Conservation (phyloP, 2,888 invertebrate genomes). For the Drosophila cyrtoloma region DNA sequence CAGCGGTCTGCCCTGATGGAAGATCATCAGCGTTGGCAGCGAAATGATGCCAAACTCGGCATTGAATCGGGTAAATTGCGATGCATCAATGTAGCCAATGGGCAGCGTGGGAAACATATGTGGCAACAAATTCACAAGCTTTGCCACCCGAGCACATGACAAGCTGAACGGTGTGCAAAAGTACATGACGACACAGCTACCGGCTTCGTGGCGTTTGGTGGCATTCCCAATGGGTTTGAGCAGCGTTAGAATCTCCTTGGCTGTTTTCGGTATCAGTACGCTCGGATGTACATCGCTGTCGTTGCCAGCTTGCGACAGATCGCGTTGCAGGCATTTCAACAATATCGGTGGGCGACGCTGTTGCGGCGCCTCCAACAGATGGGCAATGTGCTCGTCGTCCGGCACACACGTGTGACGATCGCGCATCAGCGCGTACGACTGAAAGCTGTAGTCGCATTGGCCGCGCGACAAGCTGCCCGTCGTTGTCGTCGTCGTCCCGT, state of each 20-base stretch:
- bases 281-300: slow-evolving; percentile 13
- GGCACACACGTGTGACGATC: slow-evolving; percentile 72
- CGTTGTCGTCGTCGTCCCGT: slow-evolving; percentile 31
- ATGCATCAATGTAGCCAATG: slow-evolving; percentile 95
- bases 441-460: slow-evolving; percentile 77
- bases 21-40: slow-evolving; percentile 94
- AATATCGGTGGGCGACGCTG: slow-evolving; percentile 79
- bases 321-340: slow-evolving; percentile 81
- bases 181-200: slow-evolving; percentile 91
- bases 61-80: slow-evolving; percentile 93
- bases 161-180: slow-evolving; percentile 96
- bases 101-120: slow-evolving; percentile 94
- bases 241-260: slow-evolving; percentile 82
- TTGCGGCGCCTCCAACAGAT: slow-evolving; percentile 58
- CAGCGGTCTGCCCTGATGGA: slow-evolving; percentile 93
- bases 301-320: slow-evolving; percentile 51
- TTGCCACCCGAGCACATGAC: slow-evolving; percentile 95
- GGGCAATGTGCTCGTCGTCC: slow-evolving; percentile 77
- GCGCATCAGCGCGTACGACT: slow-evolving; percentile 72
- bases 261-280: slow-evolving; percentile 78
- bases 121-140: slow-evolving; percentile 95
- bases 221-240: slow-evolving; percentile 84
- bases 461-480: slow-evolving; percentile 65
- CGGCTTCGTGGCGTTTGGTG: slow-evolving; percentile 88
- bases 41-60: slow-evolving; percentile 96